Evolutionary conservation across 2,113 vertebrate species (phyloP).

Genomic region (Craseonycteris thonglongyai): DNA sequence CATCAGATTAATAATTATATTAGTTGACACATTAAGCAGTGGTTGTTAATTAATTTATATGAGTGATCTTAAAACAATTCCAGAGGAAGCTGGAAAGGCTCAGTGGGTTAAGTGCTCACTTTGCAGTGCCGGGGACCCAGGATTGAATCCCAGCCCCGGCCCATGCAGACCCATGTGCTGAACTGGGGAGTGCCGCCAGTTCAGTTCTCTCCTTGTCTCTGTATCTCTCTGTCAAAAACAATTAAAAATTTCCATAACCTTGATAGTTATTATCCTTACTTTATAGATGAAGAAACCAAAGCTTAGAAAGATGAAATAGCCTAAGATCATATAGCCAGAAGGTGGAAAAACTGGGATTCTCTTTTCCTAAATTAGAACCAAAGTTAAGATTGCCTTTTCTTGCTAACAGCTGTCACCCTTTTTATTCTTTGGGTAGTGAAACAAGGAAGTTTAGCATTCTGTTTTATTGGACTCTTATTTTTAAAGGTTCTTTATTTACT

Average conservation of each 20-base stretch:
- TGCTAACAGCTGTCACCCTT: background rate
- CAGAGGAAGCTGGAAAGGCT: no score
- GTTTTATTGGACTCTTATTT: background rate
- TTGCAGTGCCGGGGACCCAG: no score
- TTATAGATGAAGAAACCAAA: conserved; percentile 4
- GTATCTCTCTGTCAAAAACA: no score
- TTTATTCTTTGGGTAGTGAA: background rate
- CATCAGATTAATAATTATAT: background rate
- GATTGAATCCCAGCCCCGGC: no score
- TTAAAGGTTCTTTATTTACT: background rate
- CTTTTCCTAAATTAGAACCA: background rate
- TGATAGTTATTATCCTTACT: background rate
- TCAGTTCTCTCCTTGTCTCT: no score
- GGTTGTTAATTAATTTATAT: background rate
- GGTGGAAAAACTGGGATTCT: background rate
- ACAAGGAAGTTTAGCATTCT: background rate
- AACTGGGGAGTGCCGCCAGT: no score
- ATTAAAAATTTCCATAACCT: no score
- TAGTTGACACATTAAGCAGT: background rate
- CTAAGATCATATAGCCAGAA: background rate
- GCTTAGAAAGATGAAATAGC: background rate
- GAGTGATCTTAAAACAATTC: background rate
- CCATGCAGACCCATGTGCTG: no score
- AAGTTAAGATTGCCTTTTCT: background rate
- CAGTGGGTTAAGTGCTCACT: no score